A percentile compares a stretch with the other conserved stretches of the same genome.
phyloP scores from a whole-genome alignment of 2,113 vertebrate genomes.

The Oceanodroma tethys region DNA sequence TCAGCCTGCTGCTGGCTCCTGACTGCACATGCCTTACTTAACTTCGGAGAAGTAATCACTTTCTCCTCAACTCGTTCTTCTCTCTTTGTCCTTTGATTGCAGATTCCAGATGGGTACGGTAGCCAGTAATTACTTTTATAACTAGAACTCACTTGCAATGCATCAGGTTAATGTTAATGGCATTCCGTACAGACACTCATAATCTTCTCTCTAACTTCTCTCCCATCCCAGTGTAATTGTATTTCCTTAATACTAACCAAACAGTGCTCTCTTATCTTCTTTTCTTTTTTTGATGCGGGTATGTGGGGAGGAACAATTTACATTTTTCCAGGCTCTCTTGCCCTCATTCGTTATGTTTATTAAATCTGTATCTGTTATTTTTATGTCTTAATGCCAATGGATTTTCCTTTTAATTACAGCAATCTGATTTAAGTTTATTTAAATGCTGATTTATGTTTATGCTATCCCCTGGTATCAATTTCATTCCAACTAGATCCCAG shows the following conservation, averaged over 20 bases:
- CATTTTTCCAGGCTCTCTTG: background rate
- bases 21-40: slow-evolving; percentile 27
- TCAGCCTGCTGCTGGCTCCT: slow-evolving; percentile 13
- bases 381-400: slow-evolving; percentile 43
- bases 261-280: background rate
- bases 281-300: background rate
- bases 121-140: slow-evolving; percentile 77
- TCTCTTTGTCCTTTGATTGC: slow-evolving; percentile 60
- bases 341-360: background rate
- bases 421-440: slow-evolving; percentile 72
- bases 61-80: slow-evolving; percentile 48
- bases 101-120: slow-evolving; percentile 73
- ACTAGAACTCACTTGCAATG: slow-evolving; percentile 66
- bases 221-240: slow-evolving; percentile 22
- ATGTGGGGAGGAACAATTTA: background rate
- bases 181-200: slow-evolving; percentile 51
- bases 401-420: slow-evolving; percentile 68
- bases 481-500: slow-evolving; percentile 69
- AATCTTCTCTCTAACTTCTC: slow-evolving; percentile 53
- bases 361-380: slow-evolving; percentile 63
- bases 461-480: slow-evolving; percentile 69
- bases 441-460: slow-evolving; percentile 71
- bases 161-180: slow-evolving; percentile 73
- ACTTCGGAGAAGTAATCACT: slow-evolving; percentile 65
- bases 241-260: slow-evolving; percentile 50